Conservation (phyloP, 1,140 invertebrate species). For the Lasioglossum albipes region DNA sequence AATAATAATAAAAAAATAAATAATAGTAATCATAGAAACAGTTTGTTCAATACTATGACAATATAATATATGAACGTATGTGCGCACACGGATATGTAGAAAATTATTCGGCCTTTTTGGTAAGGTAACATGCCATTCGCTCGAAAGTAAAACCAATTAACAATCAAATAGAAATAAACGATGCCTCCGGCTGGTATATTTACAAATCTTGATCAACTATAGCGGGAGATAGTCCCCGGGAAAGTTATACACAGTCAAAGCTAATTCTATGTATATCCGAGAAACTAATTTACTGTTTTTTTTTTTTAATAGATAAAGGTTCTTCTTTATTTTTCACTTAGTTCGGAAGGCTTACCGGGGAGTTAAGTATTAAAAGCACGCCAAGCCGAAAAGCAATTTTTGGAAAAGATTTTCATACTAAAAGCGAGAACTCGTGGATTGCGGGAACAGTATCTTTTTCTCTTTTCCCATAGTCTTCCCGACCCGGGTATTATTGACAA, state of each 20-base stretch:
- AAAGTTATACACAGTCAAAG: neutral
- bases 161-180: slow-evolving; percentile 33
- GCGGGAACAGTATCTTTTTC: slow-evolving; percentile 2
- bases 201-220: neutral
- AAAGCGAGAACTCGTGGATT: slow-evolving; percentile 43
- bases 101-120: slow-evolving; percentile 12
- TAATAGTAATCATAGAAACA: neutral
- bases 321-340: neutral
- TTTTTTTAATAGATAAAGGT: neutral
- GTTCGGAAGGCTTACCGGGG: neutral
- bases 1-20: too few relatives aligned
- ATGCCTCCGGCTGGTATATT: slow-evolving; percentile 3
- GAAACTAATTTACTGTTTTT: neutral
- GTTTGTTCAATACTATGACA: neutral
- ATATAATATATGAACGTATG: neutral
- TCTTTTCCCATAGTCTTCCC: neutral
- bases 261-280: neutral
- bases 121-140: slow-evolving; percentile 27
- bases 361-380: slow-evolving; percentile 42
- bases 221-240: too few relatives aligned
- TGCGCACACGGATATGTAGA: slow-evolving; percentile 2
- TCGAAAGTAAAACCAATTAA: slow-evolving; percentile 24
- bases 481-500: neutral
- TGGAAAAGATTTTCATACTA: slow-evolving; percentile 35
- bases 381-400: slow-evolving; percentile 52